Base-by-base conservation (phyloP, 2,888 invertebrate species). In the Lithophane leautieri region DNA sequence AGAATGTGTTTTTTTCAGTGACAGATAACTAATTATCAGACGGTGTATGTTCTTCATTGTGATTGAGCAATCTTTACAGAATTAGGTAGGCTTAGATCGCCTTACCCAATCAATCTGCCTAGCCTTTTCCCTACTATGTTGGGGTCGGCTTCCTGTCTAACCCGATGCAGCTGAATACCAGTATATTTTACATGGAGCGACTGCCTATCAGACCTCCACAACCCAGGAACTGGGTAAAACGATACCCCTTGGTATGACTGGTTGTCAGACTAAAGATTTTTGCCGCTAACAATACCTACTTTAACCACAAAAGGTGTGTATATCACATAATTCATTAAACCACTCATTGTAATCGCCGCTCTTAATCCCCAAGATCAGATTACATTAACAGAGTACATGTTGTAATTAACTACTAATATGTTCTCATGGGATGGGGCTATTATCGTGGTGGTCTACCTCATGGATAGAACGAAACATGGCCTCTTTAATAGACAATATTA, bases 371-470 rank as follows among this genome's bases (percentile, higher is more conserved):
- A 7, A 61, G 67, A 78, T 76, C 71, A 65, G 72, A 75, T 83
- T 72, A 79, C 73, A 79, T 68, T 76, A 73, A 50, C 71, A 50
- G 62, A 68, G 73, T 86, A 83, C 88, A 88, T 73, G 75, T 73
- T 81, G 81, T 88, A 86, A 88, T 88, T 83, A 86, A 81, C 83
- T 67, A 56, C 63, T 83, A 76, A 83, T 86, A 77, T 65, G 67
- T 77, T 85, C 75, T 52, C 25, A 71, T 76, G 56, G 56, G 42
- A 54, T 47, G 52, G 3, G 60, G 44, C 28, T 22, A 67, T 77
- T 76, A 87, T 34, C 78, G n/a, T 11, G 86, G 83, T 85, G 86
- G 88, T 80, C 83, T 62, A 40, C 56, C 44, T n/a, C 52, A 28
- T 58, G 19, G 52, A 19, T 50, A 34, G 19, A 42, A 22, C 9